Base-by-base conservation (phyloP, 2,888 invertebrate genomes). In the Heterodera filipjevi region DNA sequence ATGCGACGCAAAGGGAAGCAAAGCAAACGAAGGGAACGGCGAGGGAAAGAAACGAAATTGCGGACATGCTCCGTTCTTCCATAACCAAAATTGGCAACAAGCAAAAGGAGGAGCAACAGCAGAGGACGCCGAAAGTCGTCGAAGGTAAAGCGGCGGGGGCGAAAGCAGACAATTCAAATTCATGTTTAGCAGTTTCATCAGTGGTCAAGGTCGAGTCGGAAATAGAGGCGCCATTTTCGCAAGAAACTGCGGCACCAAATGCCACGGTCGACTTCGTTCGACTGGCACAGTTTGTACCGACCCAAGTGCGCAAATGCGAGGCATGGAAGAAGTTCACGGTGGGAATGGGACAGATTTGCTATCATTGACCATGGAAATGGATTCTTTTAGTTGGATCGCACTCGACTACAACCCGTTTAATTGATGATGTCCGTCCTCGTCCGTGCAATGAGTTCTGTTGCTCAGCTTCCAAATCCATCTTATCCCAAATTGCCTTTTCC, bases 251-350 rank as follows among this genome's bases (percentile, higher is more conserved):
- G 68, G 32, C 19, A n/a, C 30, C 68, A 33, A 68, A 30, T 14
- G n/a, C 6, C 10, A 35, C 68, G 32, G 35, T 16, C 33, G 68
- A 33, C 68, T 68, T 39, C n/a, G 68, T 14, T 30, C 68, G 33
- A 33, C 14, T 39, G 35, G 68, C 68, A 16, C 35, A 53, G 19
- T 35, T 75, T 16, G 66, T 75, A 39, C 75, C 75, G 10, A 75
- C 68, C 16, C 75, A 75, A 66, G 75, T 75, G 30, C 53, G 68
- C 46, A 33, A 64, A 32, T 78, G 78, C 32, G 78, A 78, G 39
- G 78, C 78, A 14, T 78, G 78, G 78, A 78, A 78, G 46, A 78
- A 71, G 35, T 78, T 78, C 66, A 78, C 68, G 71, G 77, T 77
- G n/a, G 46, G 35, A 22, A 27, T 35, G 39, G 35, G n/a, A n/a